A percentile compares a stretch with the other conserved stretches of the same genome.
phyloP scores from a whole-genome alignment of 1,140 invertebrate genomes.

The Teleopsis dalmanni region DNA sequence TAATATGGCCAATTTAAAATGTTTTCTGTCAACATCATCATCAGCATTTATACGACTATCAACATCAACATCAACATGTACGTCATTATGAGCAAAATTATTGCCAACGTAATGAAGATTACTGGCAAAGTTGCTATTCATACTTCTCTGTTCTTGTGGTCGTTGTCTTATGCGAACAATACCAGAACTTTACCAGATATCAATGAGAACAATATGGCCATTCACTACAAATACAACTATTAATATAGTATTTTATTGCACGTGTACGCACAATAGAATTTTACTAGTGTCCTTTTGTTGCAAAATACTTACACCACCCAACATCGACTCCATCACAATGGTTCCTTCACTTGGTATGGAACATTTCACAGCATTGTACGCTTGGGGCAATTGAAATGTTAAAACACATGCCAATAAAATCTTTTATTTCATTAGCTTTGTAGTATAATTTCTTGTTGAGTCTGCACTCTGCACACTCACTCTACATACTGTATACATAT shows the following conservation, averaged over 20 bases:
- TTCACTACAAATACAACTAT: slow-evolving; percentile 7
- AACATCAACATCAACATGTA: background rate
- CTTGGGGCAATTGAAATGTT: no score
- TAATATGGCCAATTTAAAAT: slow-evolving; percentile 5
- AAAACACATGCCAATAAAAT: slow-evolving; percentile 6
- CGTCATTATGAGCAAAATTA: background rate
- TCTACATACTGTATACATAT: no score
- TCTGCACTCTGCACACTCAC: background rate
- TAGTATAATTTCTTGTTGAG: slow-evolving; percentile 6
- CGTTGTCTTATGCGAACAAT: no score
- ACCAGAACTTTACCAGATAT: background rate
- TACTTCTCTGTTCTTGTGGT: no score
- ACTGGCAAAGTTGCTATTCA: background rate
- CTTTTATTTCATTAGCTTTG: slow-evolving; percentile 13
- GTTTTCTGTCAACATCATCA: background rate
- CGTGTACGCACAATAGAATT: slow-evolving; percentile 13
- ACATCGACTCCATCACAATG: no score
- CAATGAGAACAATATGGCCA: background rate
- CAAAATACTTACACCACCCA: no score
- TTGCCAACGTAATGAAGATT: background rate
- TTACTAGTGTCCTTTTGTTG: slow-evolving; percentile 5
- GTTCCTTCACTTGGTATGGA: no score
- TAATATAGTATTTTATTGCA: slow-evolving; percentile 9
- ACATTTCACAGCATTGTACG: no score
- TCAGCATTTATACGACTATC: background rate